Evolutionary conservation across 1,140 invertebrate genomes (phyloP), one percentile per base, ranked within the genome.

Genomic region (Drosophila arawakana): DNA sequence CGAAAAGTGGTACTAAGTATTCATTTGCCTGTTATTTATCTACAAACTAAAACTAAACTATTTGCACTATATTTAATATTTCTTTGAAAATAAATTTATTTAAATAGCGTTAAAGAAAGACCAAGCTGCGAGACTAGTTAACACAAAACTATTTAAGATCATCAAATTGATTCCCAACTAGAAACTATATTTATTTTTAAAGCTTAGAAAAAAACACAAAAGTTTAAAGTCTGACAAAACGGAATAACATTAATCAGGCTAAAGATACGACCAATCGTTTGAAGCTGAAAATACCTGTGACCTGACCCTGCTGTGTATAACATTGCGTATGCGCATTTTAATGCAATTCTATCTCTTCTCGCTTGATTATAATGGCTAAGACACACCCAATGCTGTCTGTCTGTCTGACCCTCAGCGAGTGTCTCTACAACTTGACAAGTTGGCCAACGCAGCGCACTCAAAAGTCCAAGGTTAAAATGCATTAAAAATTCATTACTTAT

Each of bases 401-500:
- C 47, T 49, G 47, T 2, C 30, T 59, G 57, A 50, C 62, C 76
- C 49, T 47, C 61, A 55, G 46, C 21, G 63, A n/a, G 41, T 30
- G 54, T 66, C 62, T 75, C 46, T 30, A 30, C 49, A 81, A 70
- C 59, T 68, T 81, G 80, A 82, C 70, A 82, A 65, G 58, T 61
- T 49, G 71, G 57, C 68, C 50, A 77, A 72, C 78, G 65, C 74
- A 50, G 58, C 43, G 49, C 61, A 60, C 73, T 78, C 63, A 74
- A 69, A 30, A 75, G 67, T 81, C 81, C 81, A 85, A 78, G 81
- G 74, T 43, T 52, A 75, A 39, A 86, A 66, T 80, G 83, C 83
- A 86, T 86, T 88, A 83, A 88, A 83, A 80, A 89, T 89, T 83
- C 80, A 86, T 89, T 86, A 83, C 70, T 55, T 65, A 70, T 71